Percentiles rank a stretch among this genome's conserved stretches.
Conservation (phyloP, 2,888 invertebrate species). For the Nymphalis c-album region DNA sequence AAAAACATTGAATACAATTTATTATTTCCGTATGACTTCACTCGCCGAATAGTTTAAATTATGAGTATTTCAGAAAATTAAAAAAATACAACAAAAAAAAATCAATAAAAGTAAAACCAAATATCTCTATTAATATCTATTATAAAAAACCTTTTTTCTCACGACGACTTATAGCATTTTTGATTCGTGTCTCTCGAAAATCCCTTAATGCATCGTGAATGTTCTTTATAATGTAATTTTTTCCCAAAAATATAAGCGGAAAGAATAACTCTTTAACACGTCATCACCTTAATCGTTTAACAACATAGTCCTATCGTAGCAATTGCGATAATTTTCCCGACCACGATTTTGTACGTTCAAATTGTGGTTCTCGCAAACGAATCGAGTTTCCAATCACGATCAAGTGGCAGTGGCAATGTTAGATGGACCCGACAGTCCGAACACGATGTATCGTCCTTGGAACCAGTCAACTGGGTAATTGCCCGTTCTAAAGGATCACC, state of each 20-base stretch:
- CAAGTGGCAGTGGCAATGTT: constrained; percentile 32
- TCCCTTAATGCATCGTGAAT: too few species aligned
- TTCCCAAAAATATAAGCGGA: not conserved
- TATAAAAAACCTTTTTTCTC: too few species aligned
- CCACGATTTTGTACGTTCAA: constrained; percentile 17
- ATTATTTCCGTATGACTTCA: too few species aligned
- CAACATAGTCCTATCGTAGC: not conserved
- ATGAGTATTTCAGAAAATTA: too few species aligned
- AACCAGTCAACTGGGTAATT: constrained; percentile 36
- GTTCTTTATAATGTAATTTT: not conserved
- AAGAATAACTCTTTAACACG: not conserved
- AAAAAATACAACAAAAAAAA: too few species aligned
- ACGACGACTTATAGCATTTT: too few species aligned
- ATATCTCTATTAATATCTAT: too few species aligned
- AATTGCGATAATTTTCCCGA: constrained; percentile 24
- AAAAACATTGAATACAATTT: too few species aligned
- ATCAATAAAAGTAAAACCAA: too few species aligned
- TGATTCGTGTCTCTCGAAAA: too few species aligned
- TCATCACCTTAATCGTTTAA: not conserved
- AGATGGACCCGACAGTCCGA: constrained; percentile 19
- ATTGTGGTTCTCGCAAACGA: constrained; percentile 40
- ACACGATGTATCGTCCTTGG: constrained; percentile 30
- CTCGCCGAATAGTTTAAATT: too few species aligned
- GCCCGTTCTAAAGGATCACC: constrained; percentile 23
- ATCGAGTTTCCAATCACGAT: constrained; percentile 46